Evolutionary conservation across 1,140 invertebrate genomes (phyloP).

Genomic region (Scaptomyza hsui): DNA sequence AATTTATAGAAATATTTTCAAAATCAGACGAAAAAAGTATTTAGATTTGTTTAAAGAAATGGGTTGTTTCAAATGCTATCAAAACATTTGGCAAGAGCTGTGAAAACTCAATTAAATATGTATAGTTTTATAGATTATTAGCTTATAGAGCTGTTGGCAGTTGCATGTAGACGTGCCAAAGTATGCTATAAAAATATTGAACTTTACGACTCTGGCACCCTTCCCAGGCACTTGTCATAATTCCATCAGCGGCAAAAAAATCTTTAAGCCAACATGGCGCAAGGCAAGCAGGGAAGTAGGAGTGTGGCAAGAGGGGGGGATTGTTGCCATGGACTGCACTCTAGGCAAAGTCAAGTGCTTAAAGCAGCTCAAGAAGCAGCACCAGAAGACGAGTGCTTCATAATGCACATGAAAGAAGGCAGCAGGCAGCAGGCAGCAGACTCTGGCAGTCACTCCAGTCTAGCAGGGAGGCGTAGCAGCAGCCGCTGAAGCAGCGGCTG

Average conservation of each 20-base stretch:
- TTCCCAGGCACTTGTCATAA: constrained; percentile 65
- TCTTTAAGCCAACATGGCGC: constrained; percentile 68
- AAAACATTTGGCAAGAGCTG: background rate
- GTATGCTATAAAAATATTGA: constrained; percentile 75
- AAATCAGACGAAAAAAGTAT: constrained; percentile 8
- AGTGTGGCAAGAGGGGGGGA: background rate
- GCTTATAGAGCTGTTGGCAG: background rate
- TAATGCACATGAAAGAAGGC: constrained; percentile 77
- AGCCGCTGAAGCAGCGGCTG: constrained; percentile 11
- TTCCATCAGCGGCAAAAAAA: constrained; percentile 68
- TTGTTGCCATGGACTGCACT: constrained; percentile 35
- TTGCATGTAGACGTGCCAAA: constrained; percentile 25
- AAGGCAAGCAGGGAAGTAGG: background rate
- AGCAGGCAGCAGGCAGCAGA: constrained; percentile 12
- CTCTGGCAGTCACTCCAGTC: constrained; percentile 33
- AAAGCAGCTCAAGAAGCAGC: constrained; percentile 72
- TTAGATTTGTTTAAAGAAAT: background rate
- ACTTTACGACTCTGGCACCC: constrained; percentile 63
- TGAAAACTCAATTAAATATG: constrained; percentile 28
- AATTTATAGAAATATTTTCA: constrained; percentile 4
- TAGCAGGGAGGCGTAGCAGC: background rate
- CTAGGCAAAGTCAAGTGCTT: constrained; percentile 77
- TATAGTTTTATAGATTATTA: background rate
- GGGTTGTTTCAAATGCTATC: constrained; percentile 4
- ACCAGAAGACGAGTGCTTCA: constrained; percentile 60